Conservation (phyloP, 2,888 invertebrate genomes). For the Agriopis aurantiaria region DNA sequence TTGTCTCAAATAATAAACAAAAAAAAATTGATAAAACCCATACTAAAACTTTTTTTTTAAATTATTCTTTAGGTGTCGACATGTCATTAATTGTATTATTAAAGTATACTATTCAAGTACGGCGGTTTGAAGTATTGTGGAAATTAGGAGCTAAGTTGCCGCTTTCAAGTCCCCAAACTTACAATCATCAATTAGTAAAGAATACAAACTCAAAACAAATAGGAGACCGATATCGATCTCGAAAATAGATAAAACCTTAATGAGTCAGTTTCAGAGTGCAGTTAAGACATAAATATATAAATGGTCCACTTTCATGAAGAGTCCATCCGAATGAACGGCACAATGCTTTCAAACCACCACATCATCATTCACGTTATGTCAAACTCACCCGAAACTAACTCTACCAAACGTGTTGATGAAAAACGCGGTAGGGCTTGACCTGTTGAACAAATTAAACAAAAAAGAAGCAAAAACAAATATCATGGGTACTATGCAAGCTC, state of each 20-base stretch:
- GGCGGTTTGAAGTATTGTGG: no score
- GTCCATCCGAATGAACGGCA: constrained; percentile 76
- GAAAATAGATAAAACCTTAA: constrained; percentile 55
- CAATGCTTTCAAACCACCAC: constrained; percentile 84
- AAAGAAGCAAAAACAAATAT: constrained; percentile 78
- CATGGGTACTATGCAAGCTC: constrained; percentile 74
- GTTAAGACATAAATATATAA: constrained; percentile 73
- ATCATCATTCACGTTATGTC: constrained; percentile 82
- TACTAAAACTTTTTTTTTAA: no score
- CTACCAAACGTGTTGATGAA: constrained; percentile 90
- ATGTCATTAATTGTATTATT: no score
- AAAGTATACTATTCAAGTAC: no score
- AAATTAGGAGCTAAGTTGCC: no score
- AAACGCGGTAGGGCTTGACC: constrained; percentile 90
- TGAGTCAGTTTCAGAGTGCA: constrained; percentile 85
- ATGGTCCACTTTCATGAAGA: constrained; percentile 75
- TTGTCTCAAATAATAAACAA: no score
- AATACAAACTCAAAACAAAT: constrained; percentile 44
- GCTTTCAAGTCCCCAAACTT: constrained; percentile 26
- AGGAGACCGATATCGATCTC: constrained; percentile 31
- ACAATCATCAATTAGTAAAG: constrained; percentile 45
- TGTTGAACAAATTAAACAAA: constrained; percentile 89
- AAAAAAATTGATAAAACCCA: no score
- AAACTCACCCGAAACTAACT: constrained; percentile 91
- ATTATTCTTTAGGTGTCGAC: no score